These are phyloP conservation scores for Platypus cylindrus DNA, from an alignment of 2,888 invertebrate species.

Conservation along the genomic window DNA sequence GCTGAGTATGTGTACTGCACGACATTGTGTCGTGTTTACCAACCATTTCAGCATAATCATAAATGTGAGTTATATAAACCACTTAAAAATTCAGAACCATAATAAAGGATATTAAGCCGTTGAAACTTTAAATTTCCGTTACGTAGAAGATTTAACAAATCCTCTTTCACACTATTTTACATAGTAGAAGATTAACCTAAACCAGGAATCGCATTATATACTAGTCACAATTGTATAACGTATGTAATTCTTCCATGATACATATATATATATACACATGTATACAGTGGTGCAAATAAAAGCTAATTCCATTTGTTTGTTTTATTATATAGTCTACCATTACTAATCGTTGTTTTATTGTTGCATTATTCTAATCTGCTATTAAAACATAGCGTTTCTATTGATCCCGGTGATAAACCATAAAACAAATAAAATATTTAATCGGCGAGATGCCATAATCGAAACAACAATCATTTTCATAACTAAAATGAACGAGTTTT, in stretches of 20 bases:
- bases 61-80: too few relatives aligned
- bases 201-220: slow-evolving; percentile 3
- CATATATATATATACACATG: too few relatives aligned
- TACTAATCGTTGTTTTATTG: slow-evolving; percentile 6
- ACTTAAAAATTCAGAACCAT: too few relatives aligned
- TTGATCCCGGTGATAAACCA: slow-evolving; percentile 7
- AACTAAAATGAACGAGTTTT: too few relatives aligned
- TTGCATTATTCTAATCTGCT: slow-evolving; percentile 8
- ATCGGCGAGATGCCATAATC: too few relatives aligned
- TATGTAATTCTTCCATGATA: slow-evolving; percentile 1
- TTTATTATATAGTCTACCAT: slow-evolving; percentile 5
- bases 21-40: too few relatives aligned
- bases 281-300: too few relatives aligned
- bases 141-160: not conserved
- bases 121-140: not conserved
- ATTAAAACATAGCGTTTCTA: slow-evolving; percentile 8
- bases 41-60: too few relatives aligned
- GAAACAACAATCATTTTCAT: too few relatives aligned
- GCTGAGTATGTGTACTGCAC: too few relatives aligned
- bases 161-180: not conserved
- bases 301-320: too few relatives aligned
- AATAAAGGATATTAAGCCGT: too few relatives aligned
- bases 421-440: slow-evolving; percentile 6
- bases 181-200: not conserved
- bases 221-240: slow-evolving; percentile 2